These are phyloP conservation scores for Ondatra zibethicus DNA, from an alignment of 2,113 vertebrate genomes.

Conservation along the genomic window DNA sequence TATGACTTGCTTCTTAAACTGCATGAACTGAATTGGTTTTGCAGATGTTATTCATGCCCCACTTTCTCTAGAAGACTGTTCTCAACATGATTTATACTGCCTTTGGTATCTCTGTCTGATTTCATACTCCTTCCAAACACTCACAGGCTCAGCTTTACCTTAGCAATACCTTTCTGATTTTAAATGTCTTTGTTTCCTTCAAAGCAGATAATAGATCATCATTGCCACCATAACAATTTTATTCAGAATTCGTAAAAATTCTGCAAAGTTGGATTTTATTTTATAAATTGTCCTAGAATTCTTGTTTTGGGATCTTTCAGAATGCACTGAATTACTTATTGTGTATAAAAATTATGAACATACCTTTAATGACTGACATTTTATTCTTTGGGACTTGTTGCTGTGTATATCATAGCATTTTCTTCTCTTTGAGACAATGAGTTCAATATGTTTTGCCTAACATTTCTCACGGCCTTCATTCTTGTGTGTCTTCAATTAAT, in stretches of 20 bases:
- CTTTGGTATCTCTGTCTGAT: not conserved
- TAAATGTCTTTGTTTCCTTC: not conserved
- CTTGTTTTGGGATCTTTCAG: not conserved
- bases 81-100: not conserved
- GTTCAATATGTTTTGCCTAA: not conserved
- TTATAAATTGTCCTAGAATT: not conserved
- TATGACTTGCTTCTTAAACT: not conserved
- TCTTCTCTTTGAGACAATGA: not conserved
- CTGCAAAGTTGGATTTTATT: not conserved
- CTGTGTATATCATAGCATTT: not conserved
- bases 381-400: not conserved
- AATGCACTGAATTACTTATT: not conserved
- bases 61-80: not conserved
- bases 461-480: not conserved
- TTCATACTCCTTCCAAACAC: constrained; percentile 6
- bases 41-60: not conserved
- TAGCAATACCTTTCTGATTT: not conserved
- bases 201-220: not conserved
- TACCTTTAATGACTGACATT: not conserved
- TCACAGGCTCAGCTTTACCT: not conserved
- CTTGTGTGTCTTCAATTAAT: not conserved
- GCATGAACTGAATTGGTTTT: not conserved
- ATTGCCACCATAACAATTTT: constrained; percentile 2
- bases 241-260: not conserved
- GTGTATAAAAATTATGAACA: not conserved